Conservation (phyloP, 2,113 vertebrate species). For the Picathartes gymnocephalus region DNA sequence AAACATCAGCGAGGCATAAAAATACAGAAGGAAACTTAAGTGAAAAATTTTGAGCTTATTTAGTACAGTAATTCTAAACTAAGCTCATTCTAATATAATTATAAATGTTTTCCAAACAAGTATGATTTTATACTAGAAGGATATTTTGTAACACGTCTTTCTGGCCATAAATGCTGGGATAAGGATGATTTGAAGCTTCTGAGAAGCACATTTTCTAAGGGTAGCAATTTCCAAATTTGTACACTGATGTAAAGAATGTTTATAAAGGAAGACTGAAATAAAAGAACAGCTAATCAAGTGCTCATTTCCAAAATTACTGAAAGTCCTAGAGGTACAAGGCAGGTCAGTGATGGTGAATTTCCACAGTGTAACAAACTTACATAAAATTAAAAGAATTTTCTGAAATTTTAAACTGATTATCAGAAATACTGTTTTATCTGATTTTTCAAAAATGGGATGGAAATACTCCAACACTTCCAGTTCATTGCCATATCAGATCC, state of each 20-base stretch:
- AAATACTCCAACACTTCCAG: neutral
- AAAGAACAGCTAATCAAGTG: neutral
- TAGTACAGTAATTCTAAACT: neutral
- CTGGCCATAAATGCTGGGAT: neutral
- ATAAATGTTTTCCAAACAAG: neutral
- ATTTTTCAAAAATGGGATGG: neutral
- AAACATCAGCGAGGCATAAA: neutral
- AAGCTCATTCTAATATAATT: neutral
- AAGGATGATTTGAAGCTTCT: neutral
- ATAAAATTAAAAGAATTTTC: neutral
- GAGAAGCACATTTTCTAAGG: neutral
- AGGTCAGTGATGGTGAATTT: neutral
- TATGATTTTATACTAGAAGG: neutral
- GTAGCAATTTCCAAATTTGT: neutral
- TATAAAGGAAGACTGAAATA: neutral
- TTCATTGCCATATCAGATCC: neutral
- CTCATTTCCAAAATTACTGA: neutral
- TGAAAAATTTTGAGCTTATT: neutral
- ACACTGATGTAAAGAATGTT: neutral
- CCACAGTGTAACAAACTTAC: neutral
- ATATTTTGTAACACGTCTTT: neutral
- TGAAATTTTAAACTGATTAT: neutral
- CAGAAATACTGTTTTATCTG: neutral
- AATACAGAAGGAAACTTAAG: neutral
- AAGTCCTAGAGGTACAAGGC: neutral